Evolutionary conservation across 2,888 invertebrate species (phyloP).

Genomic region (Cephus runcator): DNA sequence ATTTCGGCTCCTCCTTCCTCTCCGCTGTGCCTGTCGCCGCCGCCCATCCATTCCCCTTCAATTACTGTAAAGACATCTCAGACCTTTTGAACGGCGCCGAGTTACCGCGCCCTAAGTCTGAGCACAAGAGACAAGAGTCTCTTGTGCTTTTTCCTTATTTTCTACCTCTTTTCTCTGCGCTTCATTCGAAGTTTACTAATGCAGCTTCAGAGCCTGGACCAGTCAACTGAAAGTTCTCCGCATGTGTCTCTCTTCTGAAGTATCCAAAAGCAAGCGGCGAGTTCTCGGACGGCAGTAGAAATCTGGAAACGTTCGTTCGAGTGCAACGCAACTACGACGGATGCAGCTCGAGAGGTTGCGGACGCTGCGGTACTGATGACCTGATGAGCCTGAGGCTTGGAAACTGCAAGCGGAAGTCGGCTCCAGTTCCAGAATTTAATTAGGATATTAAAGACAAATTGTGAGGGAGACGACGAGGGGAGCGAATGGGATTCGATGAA

Average conservation of each 20-base stretch:
- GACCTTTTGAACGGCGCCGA: not conserved
- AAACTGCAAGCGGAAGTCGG: not conserved
- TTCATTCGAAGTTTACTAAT: no score
- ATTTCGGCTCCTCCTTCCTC: not conserved
- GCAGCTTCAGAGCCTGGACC: not conserved
- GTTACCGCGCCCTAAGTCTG: not conserved
- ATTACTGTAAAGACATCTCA: not conserved
- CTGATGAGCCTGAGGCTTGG: not conserved
- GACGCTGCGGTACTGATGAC: not conserved
- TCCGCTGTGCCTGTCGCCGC: no score
- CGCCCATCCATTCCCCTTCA: not conserved
- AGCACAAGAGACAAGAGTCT: not conserved
- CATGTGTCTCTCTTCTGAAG: not conserved
- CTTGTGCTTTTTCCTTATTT: no score
- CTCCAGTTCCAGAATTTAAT: not conserved
- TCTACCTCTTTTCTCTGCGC: no score
- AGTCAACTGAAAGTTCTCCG: not conserved
- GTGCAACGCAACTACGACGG: not conserved
- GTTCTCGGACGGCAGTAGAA: not conserved
- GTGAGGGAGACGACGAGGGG: not conserved
- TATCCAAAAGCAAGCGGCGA: not conserved
- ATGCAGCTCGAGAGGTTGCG: not conserved
- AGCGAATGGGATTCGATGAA: not conserved
- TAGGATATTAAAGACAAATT: not conserved
- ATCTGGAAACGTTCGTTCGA: not conserved